Evolutionary conservation across 2,888 invertebrate genomes (phyloP).

Genomic region (Eupelmus urozonus): DNA sequence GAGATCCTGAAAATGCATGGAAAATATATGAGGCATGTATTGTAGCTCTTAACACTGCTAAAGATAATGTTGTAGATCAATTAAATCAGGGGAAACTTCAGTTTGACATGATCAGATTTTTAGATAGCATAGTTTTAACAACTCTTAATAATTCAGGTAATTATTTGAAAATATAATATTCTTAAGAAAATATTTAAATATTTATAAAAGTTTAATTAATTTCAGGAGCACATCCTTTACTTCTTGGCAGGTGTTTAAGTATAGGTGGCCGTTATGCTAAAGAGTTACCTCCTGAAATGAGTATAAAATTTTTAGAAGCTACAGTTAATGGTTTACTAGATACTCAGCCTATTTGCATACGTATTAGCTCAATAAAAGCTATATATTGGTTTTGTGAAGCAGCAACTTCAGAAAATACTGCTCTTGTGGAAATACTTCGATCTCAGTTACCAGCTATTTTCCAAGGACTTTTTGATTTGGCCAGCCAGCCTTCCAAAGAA

Average conservation of each 20-base stretch:
- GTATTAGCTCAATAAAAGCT: slow-evolving; percentile 79
- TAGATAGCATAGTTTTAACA: slow-evolving; percentile 78
- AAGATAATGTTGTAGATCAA: slow-evolving; percentile 77
- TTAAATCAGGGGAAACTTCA: slow-evolving; percentile 68
- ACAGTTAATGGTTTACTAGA: slow-evolving; percentile 79
- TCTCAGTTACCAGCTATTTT: slow-evolving; percentile 72
- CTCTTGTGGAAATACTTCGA: slow-evolving; percentile 66
- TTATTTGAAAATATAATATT: neutral
- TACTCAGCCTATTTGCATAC: slow-evolving; percentile 78
- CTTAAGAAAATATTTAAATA: neutral
- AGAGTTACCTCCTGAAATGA: slow-evolving; percentile 78
- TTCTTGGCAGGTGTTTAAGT: slow-evolving; percentile 80
- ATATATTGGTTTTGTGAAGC: slow-evolving; percentile 78
- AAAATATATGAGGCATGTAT: slow-evolving; percentile 84
- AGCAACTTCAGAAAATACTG: slow-evolving; percentile 64
- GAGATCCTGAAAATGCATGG: slow-evolving; percentile 79
- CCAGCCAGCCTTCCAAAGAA: slow-evolving; percentile 71
- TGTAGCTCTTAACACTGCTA: slow-evolving; percentile 81
- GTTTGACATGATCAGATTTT: slow-evolving; percentile 73
- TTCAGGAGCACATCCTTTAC: slow-evolving; percentile 77
- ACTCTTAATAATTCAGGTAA: slow-evolving; percentile 78
- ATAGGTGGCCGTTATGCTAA: slow-evolving; percentile 79
- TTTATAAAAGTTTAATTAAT: slow-evolving; percentile 20
- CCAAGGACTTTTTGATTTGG: slow-evolving; percentile 71
- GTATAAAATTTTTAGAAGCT: slow-evolving; percentile 78